Conservation (phyloP, 2,888 invertebrate species). For the Nephrotoma appendiculata region DNA sequence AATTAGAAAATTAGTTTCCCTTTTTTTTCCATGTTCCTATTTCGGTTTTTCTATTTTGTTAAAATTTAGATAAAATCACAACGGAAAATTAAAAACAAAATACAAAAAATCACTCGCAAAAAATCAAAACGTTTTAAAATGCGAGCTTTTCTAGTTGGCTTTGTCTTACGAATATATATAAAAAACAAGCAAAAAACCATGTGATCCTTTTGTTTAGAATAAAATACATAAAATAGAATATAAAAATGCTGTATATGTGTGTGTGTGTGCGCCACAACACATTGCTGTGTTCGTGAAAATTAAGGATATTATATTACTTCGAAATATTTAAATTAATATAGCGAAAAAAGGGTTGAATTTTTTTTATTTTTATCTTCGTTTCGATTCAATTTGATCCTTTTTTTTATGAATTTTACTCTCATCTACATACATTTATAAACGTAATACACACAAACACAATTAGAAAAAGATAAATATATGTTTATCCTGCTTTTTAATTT, state of each 20-base stretch:
- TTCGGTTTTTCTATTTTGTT: background rate
- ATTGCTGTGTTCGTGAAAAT: background rate
- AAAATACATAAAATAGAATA: background rate
- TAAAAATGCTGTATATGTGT: background rate
- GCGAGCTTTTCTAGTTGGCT: background rate
- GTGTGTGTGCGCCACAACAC: background rate
- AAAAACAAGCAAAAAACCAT: background rate
- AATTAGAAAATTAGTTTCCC: background rate
- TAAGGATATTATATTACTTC: background rate
- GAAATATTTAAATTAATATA: background rate
- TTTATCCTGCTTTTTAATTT: background rate
- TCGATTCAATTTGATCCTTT: background rate
- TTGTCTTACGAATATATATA: background rate
- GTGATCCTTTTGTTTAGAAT: background rate
- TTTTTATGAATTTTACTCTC: background rate
- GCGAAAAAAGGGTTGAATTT: background rate
- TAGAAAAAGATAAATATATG: background rate
- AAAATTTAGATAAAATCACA: background rate
- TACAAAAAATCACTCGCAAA: background rate
- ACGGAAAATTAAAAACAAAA: background rate
- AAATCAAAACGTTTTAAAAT: background rate
- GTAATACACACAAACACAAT: background rate
- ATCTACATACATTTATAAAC: background rate
- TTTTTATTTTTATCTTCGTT: background rate
- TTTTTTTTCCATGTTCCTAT: background rate